Conservation (phyloP, 2,888 invertebrate species). For the Marasmarcha lunaedactyla region DNA sequence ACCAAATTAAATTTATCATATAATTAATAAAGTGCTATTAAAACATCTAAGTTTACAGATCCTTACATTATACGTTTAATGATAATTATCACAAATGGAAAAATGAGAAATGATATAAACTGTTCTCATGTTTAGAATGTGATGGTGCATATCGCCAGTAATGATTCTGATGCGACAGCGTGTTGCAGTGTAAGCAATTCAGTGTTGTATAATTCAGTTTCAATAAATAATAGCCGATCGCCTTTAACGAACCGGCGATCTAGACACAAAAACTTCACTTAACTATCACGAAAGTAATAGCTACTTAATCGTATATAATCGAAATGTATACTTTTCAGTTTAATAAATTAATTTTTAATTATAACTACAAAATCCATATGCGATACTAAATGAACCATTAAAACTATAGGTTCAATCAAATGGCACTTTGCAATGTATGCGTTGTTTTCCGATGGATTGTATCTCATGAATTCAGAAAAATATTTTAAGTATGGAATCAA, state of each 20-base stretch:
- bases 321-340: slow-evolving; percentile 49
- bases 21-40: slow-evolving; percentile 1
- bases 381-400: slow-evolving; percentile 41
- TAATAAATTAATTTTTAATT: slow-evolving; percentile 41
- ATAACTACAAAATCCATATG: slow-evolving; percentile 41
- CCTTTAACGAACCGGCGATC: too few relatives aligned
- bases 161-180: slow-evolving; percentile 20
- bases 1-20: slow-evolving; percentile 1
- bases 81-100: slow-evolving; percentile 1
- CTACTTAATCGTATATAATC: slow-evolving; percentile 55
- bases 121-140: slow-evolving; percentile 41
- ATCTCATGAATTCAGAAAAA: slow-evolving; percentile 23
- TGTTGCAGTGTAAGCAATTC: not conserved
- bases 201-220: not conserved
- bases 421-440: slow-evolving; percentile 63
- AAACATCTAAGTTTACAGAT: not conserved
- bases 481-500: slow-evolving; percentile 29
- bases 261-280: too few relatives aligned
- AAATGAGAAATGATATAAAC: slow-evolving; percentile 18
- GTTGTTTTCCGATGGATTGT: slow-evolving; percentile 48
- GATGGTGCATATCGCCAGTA: slow-evolving; percentile 35
- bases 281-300: slow-evolving; percentile 65
- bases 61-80: not conserved
- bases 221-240: too few relatives aligned
- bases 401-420: slow-evolving; percentile 51